Evolutionary conservation across 2,113 vertebrate species (phyloP).

Genomic region (Octodon degus): DNA sequence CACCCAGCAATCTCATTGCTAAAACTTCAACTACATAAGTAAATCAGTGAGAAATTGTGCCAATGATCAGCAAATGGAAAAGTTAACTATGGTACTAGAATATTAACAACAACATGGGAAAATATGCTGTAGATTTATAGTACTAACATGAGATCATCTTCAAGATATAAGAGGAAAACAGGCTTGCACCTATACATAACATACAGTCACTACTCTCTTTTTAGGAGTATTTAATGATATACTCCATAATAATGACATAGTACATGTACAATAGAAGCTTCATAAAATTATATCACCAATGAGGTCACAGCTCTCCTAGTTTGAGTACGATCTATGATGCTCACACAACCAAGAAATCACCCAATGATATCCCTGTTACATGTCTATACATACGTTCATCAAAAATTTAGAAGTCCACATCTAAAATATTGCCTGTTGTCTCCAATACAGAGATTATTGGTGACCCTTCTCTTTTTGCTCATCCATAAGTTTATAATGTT

Average conservation of each 20-base stretch:
- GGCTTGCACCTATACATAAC: background rate
- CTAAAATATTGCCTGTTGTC: background rate
- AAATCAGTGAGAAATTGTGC: background rate
- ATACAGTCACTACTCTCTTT: background rate
- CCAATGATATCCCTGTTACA: background rate
- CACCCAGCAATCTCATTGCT: background rate
- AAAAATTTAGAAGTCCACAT: constrained; percentile 5
- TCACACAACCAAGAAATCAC: background rate
- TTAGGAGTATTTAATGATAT: background rate
- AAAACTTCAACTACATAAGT: constrained; percentile 3
- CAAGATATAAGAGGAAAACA: background rate
- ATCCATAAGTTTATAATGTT: constrained; percentile 23
- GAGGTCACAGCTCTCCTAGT: too few relatives aligned
- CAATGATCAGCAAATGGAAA: constrained; percentile 39
- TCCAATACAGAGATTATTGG: background rate
- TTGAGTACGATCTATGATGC: background rate
- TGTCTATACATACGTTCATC: background rate
- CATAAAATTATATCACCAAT: background rate
- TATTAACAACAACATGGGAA: background rate
- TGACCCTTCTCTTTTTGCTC: background rate
- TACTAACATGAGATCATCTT: background rate
- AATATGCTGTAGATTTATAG: background rate
- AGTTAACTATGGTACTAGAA: background rate
- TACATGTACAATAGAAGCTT: background rate
- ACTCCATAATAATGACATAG: background rate